phyloP scores from a whole-genome alignment of 2,888 invertebrate species.

The Polymixis lichenea region DNA sequence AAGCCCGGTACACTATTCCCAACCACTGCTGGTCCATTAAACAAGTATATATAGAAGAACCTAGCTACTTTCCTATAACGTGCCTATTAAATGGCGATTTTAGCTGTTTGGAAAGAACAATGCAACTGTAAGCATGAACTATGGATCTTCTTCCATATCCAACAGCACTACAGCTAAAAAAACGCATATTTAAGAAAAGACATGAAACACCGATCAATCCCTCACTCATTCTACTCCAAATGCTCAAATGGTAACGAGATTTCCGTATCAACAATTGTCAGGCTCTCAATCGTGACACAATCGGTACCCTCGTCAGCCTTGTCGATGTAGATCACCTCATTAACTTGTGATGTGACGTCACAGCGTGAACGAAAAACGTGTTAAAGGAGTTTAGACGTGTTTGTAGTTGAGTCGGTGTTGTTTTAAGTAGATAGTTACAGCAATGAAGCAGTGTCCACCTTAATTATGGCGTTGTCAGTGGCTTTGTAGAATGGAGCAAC shows the following conservation, averaged over 20 bases:
- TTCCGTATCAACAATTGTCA: constrained; percentile 61
- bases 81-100: no score
- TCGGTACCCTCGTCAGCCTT: constrained; percentile 60
- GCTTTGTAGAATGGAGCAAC: not conserved
- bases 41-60: no score
- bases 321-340: constrained; percentile 52
- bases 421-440: not conserved
- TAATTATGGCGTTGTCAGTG: not conserved
- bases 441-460: not conserved
- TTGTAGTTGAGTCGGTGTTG: constrained; percentile 5
- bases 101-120: no score
- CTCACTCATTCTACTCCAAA: not conserved
- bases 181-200: not conserved
- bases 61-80: no score
- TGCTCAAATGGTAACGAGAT: constrained; percentile 54
- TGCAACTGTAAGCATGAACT: no score
- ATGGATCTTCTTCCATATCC: no score
- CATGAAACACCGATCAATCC: constrained; percentile 8
- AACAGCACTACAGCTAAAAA: not conserved
- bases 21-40: no score
- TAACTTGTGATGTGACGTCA: constrained; percentile 43
- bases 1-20: not conserved
- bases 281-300: constrained; percentile 45
- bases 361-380: constrained; percentile 23
- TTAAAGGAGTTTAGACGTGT: constrained; percentile 9